Base-by-base conservation (phyloP, 2,888 invertebrate species). In the Chaetogeoica ovagalla region DNA sequence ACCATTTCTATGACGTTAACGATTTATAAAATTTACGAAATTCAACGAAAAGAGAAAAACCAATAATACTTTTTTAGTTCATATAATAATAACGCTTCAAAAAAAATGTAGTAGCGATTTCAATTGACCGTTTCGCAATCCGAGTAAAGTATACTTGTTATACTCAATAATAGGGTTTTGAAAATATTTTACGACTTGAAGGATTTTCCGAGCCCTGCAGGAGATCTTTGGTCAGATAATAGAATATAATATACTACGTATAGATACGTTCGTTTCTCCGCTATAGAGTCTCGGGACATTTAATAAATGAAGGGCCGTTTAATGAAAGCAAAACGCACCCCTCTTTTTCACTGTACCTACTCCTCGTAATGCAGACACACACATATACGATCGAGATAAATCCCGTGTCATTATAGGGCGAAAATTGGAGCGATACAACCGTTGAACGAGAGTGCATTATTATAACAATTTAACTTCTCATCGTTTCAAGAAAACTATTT, bases 301-400 rank as follows among this genome's bases (percentile, higher is more conserved):
- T 72, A 48, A 72, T 48, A 72, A 23, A 72, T 73, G 43, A 62
- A 73, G 6, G 30, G 19, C 73, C 43, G 52, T 69, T 23, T 48
- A 62, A 73, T 30, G 30, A 48, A 73, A 73, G 48, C 62, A 60
- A 73, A 73, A 73, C 48, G 23, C 23, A 69, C 52, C 9, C 52
- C 30, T 55, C 30, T 52, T 19, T 30, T 5, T 21, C 3, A 60
- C 30, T 17, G 11, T 55, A 55, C 48, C 48, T 52, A 30, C 30
- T 52, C 52, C 23, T 52, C 13, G 15, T 48, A 11, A 9, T 17
- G 4, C 52, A 23, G 11, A n/a, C n/a, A 55, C 52, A 52, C 19
- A 55, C 52, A 52, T 19, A 69, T 8, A 48, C n/a, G 52, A 30
- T 23, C 37, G 19, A 69, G 69, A 71, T 59, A 39, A 71, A 71